phyloP scores from a whole-genome alignment of 2,888 invertebrate genomes.

The Drosophila longiperda region DNA sequence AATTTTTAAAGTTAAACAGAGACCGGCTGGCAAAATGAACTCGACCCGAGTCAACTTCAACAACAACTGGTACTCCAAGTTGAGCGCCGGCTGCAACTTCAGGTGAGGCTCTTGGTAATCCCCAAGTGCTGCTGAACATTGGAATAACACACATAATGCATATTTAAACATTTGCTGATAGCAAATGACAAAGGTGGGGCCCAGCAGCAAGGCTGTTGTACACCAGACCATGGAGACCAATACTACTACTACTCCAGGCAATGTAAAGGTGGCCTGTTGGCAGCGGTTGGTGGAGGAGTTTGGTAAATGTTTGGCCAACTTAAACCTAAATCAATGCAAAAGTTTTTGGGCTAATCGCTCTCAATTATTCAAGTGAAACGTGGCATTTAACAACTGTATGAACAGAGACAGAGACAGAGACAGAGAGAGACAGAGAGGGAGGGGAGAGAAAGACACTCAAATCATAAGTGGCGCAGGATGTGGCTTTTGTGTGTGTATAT shows the following conservation, averaged over 20 bases:
- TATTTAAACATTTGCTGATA: constrained; percentile 82
- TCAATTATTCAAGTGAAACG: constrained; percentile 84
- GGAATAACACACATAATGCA: constrained; percentile 80
- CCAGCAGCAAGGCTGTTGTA: constrained; percentile 22
- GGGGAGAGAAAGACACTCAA: constrained; percentile 38
- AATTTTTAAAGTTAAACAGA: constrained; percentile 64
- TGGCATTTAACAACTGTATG: constrained; percentile 83
- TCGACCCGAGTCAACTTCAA: constrained; percentile 21
- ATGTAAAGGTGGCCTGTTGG: background rate
- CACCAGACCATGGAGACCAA: constrained; percentile 49
- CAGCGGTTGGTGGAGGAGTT: constrained; percentile 38
- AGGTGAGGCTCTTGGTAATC: constrained; percentile 57
- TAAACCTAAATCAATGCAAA: constrained; percentile 83
- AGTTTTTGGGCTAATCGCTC: constrained; percentile 83
- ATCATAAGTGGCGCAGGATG: constrained; percentile 33
- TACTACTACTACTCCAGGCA: constrained; percentile 11
- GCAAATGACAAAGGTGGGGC: constrained; percentile 77
- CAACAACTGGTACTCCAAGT: constrained; percentile 26
- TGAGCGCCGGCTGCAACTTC: constrained; percentile 24
- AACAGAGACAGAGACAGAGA: constrained; percentile 31
- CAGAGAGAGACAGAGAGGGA: background rate
- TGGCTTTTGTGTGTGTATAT: constrained; percentile 16
- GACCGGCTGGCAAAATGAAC: constrained; percentile 18
- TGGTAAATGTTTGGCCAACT: constrained; percentile 77
- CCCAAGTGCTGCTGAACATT: constrained; percentile 80